Evolutionary conservation across 2,888 invertebrate species (phyloP).

Genomic region (Thereva nobilitata): DNA sequence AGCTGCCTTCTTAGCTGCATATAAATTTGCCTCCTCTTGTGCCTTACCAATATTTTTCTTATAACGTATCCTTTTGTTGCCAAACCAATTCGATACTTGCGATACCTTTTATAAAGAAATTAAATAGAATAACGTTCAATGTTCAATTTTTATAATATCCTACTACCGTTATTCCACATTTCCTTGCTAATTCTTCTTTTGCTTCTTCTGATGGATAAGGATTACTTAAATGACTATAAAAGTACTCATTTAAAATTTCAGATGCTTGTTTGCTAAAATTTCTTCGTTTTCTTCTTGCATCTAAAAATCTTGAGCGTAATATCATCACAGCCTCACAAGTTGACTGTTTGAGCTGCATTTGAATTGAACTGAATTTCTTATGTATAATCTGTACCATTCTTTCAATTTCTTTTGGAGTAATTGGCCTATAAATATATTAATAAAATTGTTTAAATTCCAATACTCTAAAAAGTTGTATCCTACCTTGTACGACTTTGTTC

Average conservation of each 20-base stretch:
- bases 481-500: slow-evolving; percentile 90
- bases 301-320: slow-evolving; percentile 72
- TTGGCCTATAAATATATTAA: slow-evolving; percentile 67
- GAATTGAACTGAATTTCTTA: slow-evolving; percentile 96
- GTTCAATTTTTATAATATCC: neutral
- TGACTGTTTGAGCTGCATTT: slow-evolving; percentile 98
- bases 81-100: slow-evolving; percentile 99
- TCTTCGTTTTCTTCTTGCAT: slow-evolving; percentile 86
- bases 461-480: slow-evolving; percentile 1
- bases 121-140: neutral
- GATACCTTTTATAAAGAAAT: slow-evolving; percentile 50
- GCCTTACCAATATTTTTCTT: slow-evolving; percentile 99
- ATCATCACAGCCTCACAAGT: slow-evolving; percentile 99
- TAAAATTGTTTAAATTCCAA: slow-evolving; percentile 5
- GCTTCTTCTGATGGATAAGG: slow-evolving; percentile 99
- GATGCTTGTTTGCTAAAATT: slow-evolving; percentile 99
- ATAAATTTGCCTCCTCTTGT: slow-evolving; percentile 98
- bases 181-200: slow-evolving; percentile 98
- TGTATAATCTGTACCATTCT: slow-evolving; percentile 99
- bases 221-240: slow-evolving; percentile 99
- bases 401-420: slow-evolving; percentile 98
- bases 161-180: slow-evolving; percentile 94
- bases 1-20: slow-evolving; percentile 97
- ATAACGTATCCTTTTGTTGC: slow-evolving; percentile 98
- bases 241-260: slow-evolving; percentile 98